Evolutionary conservation across 2,113 vertebrate species (phyloP).

Genomic region (Cathartes aura): DNA sequence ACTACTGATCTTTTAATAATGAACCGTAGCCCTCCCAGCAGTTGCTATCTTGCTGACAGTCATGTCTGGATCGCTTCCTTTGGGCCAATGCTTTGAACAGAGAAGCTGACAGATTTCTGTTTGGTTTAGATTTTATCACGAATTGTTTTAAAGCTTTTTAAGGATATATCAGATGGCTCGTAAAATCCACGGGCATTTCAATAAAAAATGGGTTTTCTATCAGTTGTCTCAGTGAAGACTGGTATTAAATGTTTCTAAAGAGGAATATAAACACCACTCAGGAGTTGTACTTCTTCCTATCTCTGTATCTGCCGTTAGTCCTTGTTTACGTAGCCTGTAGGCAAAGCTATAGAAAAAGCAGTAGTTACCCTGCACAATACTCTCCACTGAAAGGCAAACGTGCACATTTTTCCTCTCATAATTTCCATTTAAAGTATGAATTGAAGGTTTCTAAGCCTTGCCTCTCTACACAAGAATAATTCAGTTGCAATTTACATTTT

Average conservation of each 20-base stretch:
- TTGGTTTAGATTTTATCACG: conserved; percentile 69
- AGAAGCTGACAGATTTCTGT: conserved; percentile 41
- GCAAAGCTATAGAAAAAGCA: conserved; percentile 29
- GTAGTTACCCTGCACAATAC: conserved; percentile 36
- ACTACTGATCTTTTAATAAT: conserved; percentile 69
- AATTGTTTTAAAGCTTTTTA: conserved; percentile 71
- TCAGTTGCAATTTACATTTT: conserved; percentile 28
- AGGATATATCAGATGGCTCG: conserved; percentile 30
- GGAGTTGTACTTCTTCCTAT: background rate
- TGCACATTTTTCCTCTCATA: background rate
- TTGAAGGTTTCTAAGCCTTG: conserved; percentile 22
- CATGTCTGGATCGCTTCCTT: conserved; percentile 51
- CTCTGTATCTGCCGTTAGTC: background rate
- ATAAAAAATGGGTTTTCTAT: conserved; percentile 38
- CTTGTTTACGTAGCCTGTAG: conserved; percentile 31
- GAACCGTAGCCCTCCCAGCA: conserved; percentile 47
- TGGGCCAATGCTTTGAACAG: conserved; percentile 56
- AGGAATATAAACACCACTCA: conserved; percentile 3
- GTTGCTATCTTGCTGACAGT: conserved; percentile 52
- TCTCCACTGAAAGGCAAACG: conserved; percentile 42
- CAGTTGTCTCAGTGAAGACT: conserved; percentile 16
- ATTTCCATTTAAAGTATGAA: conserved; percentile 41
- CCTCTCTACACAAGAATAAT: conserved; percentile 36
- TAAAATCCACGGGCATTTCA: conserved; percentile 59
- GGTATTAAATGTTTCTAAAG: conserved; percentile 29